Percentiles rank a stretch among this genome's conserved stretches.
phyloP scores from a whole-genome alignment of 2,797 vertebrate genomes.

The Knipowitschia caucasica region DNA sequence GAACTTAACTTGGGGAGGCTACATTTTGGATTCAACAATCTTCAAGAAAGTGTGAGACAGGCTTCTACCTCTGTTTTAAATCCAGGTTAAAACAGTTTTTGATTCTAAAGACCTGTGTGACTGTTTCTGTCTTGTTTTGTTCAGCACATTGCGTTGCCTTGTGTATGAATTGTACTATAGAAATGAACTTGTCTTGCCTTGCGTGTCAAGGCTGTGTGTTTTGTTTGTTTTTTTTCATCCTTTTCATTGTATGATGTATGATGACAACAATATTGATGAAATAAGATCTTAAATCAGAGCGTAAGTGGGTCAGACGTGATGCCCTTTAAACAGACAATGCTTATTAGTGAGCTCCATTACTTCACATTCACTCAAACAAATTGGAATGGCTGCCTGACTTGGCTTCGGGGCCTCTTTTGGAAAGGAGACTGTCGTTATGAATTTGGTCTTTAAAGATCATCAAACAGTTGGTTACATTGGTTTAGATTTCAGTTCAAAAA shows the following conservation, averaged over 20 bases:
- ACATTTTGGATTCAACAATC: too few species aligned
- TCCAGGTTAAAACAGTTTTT: too few species aligned
- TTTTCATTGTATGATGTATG: constrained; percentile 12
- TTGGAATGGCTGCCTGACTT: constrained; percentile 59
- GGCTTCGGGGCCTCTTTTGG: constrained; percentile 45
- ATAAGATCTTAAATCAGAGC: constrained; percentile 19
- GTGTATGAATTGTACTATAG: too few species aligned
- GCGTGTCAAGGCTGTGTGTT: too few species aligned
- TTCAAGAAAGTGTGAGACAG: too few species aligned
- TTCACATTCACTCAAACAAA: constrained; percentile 47
- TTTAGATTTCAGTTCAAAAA: too few species aligned
- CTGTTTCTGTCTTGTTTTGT: too few species aligned
- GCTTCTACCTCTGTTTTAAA: too few species aligned
- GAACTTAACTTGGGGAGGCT: too few species aligned
- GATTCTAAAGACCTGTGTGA: too few species aligned
- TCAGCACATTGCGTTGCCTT: too few species aligned
- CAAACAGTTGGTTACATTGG: constrained; percentile 20
- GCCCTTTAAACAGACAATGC: constrained; percentile 48
- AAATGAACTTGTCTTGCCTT: too few species aligned
- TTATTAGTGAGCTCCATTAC: constrained; percentile 52
- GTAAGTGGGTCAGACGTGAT: constrained; percentile 29
- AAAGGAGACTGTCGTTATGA: constrained; percentile 38
- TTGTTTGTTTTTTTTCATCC: neutral
- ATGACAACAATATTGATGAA: constrained; percentile 28
- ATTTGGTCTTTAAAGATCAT: constrained; percentile 20